A percentile compares a stretch with the other conserved stretches of the same genome.
Evolutionary conservation across 1,140 invertebrate genomes (phyloP).

Genomic region (Schlechtendalia chinensis): DNA sequence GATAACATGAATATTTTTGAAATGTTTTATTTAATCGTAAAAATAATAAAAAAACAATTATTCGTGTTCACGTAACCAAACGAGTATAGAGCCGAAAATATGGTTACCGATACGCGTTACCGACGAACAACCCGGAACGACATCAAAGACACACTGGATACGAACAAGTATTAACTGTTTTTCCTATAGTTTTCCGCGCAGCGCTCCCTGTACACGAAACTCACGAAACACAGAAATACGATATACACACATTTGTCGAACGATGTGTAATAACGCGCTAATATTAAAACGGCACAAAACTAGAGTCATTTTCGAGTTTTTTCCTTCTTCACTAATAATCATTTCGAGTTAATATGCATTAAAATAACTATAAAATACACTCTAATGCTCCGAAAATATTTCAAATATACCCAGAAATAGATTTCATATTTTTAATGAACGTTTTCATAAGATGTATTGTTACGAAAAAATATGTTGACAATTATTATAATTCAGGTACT

Average conservation of each 20-base stretch:
- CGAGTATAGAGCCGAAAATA: background rate
- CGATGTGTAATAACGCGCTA: background rate
- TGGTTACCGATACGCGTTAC: background rate
- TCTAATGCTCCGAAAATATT: no score
- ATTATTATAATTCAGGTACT: no score
- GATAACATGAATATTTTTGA: background rate
- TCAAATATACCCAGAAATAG: no score
- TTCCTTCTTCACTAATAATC: no score
- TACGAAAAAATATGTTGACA: no score
- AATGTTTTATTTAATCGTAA: background rate
- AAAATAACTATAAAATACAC: no score
- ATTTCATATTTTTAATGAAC: no score
- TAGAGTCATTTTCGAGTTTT: no score
- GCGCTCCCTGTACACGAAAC: slow-evolving; percentile 14
- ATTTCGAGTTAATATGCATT: no score
- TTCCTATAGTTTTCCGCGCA: slow-evolving; percentile 21
- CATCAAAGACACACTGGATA: slow-evolving; percentile 25
- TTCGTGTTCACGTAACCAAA: background rate
- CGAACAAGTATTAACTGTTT: slow-evolving; percentile 29
- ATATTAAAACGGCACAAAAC: no score
- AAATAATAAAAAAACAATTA: background rate
- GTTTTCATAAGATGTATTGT: no score
- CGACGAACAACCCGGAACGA: slow-evolving; percentile 10
- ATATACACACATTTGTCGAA: background rate
- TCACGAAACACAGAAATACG: background rate